Evolutionary conservation across 2,888 invertebrate species (phyloP).

Genomic region (Keiferia lycopersicella): DNA sequence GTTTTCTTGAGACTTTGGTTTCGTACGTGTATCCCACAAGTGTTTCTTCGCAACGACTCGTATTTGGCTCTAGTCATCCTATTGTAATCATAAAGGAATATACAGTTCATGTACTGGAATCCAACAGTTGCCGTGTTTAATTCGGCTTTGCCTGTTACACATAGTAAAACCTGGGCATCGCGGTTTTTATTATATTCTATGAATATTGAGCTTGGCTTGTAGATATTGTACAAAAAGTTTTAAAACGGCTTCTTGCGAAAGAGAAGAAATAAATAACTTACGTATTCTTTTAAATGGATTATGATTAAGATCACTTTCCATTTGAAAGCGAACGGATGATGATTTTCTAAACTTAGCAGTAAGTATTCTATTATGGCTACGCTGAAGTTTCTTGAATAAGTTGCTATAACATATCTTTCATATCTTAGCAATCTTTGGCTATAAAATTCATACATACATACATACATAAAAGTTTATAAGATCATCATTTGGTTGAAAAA

Average conservation of each 20-base stretch:
- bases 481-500: no score
- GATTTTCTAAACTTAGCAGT: background rate
- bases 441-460: background rate
- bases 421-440: background rate
- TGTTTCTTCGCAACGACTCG: no score
- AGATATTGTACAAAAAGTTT: slow-evolving; percentile 61
- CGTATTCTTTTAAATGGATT: background rate
- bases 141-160: slow-evolving; percentile 43
- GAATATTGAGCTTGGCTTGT: slow-evolving; percentile 66
- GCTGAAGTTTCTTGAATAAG: background rate
- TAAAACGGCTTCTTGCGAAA: slow-evolving; percentile 41
- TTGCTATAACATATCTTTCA: background rate
- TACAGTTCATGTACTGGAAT: no score
- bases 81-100: background rate
- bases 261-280: background rate
- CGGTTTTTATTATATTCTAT: slow-evolving; percentile 53
- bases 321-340: background rate
- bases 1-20: no score
- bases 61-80: no score
- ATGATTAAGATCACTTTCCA: background rate
- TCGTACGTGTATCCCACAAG: no score
- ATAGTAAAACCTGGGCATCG: slow-evolving; percentile 48
- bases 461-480: no score
- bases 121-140: background rate
- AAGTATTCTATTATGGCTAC: slow-evolving; percentile 1